Base-by-base conservation (phyloP, 2,113 vertebrate genomes). In the Alexandromys fortis region DNA sequence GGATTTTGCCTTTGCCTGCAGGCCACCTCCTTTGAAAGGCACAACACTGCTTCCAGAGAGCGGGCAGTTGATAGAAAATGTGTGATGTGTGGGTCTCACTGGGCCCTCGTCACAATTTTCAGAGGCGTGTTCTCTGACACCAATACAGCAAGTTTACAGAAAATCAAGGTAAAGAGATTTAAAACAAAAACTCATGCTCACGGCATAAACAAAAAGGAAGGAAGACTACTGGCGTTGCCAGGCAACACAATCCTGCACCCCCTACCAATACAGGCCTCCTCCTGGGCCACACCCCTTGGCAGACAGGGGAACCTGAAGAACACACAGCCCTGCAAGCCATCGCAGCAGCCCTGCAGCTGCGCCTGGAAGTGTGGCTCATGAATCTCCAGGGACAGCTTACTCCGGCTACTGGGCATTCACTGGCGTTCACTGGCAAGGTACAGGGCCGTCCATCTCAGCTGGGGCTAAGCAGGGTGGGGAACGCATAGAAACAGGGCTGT, bases 131-230 rank as follows among this genome's bases (percentile, higher is more conserved):
- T 79, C 52, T 73, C n/a, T 75, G 22, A 81, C 33, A 63, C 47
- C 26, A 68, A n/a, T 7, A 4, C 61, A 75, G 89, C 19, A 67
- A 55, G 45, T 81, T 61, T 73, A 58, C 55, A 61, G 47, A 49
- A 68, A 81, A 47, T 63, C 55, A 89, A 70, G 45, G 52, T 67
- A 28, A 70, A 93, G 38, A 87, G 63, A 72, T 72, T 70, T 35
- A 68, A 33, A 61, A 33, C 55, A 67, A 67, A 68, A 47, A 72
- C 47, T 67, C 21, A 22, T 65, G 10, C 8, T 79, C 33, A 4
- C 68, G 65, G 12, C 65, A 49, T 95, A 73, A 95, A 67, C 11
- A 68, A 55, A 92, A 79, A 65, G 79, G 63, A 91, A 85, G n/a
- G 77, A 58, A 70, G 47, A 78, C 13, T 72, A 38, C 11, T 67